Conservation (phyloP, 92 coral and sea anemone species). For the Zoanthus sociatus region DNA sequence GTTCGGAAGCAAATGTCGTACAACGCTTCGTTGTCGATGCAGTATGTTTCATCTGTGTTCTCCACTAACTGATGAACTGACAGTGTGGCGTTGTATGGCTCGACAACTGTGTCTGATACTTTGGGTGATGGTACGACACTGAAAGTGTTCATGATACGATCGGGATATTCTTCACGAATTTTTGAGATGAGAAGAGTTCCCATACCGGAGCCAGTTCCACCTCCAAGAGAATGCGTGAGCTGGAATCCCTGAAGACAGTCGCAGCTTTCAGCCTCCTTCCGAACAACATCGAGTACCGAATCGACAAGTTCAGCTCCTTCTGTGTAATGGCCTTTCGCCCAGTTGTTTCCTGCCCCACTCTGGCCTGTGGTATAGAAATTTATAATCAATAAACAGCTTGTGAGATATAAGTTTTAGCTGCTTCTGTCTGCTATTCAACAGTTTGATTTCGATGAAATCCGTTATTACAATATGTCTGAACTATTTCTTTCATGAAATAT, state of each 20-base stretch:
- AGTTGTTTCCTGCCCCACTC: slow-evolving; percentile 97
- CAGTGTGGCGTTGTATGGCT: slow-evolving; percentile 95
- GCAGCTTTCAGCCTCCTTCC: slow-evolving; percentile 97
- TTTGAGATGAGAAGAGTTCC: slow-evolving; percentile 92
- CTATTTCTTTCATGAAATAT: slow-evolving; percentile 29
- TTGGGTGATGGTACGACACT: slow-evolving; percentile 86
- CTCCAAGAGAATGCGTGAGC: slow-evolving; percentile 97
- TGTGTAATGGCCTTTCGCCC: slow-evolving; percentile 99
- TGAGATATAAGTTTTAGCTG: neutral
- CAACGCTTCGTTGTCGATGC: slow-evolving; percentile 94
- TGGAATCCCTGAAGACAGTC: slow-evolving; percentile 98
- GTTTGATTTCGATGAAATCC: slow-evolving; percentile 3
- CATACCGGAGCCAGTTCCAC: slow-evolving; percentile 98
- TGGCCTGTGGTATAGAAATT: slow-evolving; percentile 70
- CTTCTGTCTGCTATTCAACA: neutral
- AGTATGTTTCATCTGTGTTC: slow-evolving; percentile 93
- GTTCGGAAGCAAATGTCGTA: slow-evolving; percentile 96
- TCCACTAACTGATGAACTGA: slow-evolving; percentile 93
- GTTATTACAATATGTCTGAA: slow-evolving; percentile 30
- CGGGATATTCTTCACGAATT: slow-evolving; percentile 94
- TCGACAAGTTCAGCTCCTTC: slow-evolving; percentile 97
- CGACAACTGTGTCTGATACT: slow-evolving; percentile 97
- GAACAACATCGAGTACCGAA: slow-evolving; percentile 96
- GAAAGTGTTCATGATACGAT: slow-evolving; percentile 67
- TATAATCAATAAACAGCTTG: neutral